A percentile compares a stretch with the other conserved stretches of the same genome.
Conservation (phyloP, 2,113 vertebrate species). For the Sylvietta virens region DNA sequence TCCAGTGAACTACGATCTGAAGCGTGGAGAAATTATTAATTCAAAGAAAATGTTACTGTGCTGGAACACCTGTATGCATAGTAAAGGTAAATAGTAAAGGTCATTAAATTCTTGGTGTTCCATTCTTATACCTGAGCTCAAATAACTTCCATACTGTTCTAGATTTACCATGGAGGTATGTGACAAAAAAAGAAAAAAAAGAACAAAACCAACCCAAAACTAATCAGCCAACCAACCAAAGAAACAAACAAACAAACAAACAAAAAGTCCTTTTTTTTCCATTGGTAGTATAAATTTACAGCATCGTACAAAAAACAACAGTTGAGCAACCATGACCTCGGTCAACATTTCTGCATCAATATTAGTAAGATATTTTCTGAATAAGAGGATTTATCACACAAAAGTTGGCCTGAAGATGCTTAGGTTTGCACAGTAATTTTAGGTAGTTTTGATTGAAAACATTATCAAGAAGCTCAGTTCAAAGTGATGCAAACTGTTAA, state of each 20-base stretch:
- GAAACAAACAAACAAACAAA: rapidly evolving
- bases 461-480: background rate
- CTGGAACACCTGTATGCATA: background rate
- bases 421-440: background rate
- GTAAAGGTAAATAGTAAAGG: background rate
- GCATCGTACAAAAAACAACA: background rate
- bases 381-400: background rate
- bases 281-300: background rate
- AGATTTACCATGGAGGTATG: background rate
- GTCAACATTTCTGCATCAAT: background rate
- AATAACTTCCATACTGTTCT: background rate
- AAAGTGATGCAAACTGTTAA: background rate
- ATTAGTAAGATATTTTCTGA: background rate
- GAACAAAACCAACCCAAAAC: background rate
- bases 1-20: background rate
- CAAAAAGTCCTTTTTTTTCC: background rate
- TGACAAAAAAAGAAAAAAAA: rapidly evolving
- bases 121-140: background rate
- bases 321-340: rapidly evolving
- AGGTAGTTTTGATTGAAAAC: background rate
- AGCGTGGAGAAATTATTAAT: background rate
- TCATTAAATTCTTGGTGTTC: background rate
- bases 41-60: background rate
- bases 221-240: background rate
- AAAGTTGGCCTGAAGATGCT: background rate